Conservation (phyloP, 2,888 invertebrate genomes). For the Limenitis camilla region DNA sequence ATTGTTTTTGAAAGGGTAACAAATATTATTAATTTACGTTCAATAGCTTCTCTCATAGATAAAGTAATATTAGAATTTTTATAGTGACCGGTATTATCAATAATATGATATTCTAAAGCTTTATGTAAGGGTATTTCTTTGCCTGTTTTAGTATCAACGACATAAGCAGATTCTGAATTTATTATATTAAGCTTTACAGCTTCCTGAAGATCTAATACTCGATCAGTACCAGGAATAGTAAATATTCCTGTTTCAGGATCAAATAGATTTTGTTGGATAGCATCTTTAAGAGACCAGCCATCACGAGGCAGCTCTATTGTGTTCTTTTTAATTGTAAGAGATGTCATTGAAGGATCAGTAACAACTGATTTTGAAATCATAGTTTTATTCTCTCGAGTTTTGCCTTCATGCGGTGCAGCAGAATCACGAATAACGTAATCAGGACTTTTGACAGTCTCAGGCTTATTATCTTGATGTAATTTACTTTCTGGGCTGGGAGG, state of each 20-base stretch:
- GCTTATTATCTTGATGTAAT: slow-evolving; percentile 65
- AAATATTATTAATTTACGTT: slow-evolving; percentile 76
- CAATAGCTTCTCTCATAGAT: slow-evolving; percentile 84
- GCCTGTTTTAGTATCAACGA: slow-evolving; percentile 83
- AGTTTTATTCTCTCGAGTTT: slow-evolving; percentile 51
- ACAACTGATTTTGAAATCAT: slow-evolving; percentile 55
- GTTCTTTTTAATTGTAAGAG: slow-evolving; percentile 76
- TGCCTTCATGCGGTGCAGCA: slow-evolving; percentile 37
- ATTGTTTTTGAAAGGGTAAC: slow-evolving; percentile 64
- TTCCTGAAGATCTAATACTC: slow-evolving; percentile 88
- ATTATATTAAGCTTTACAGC: slow-evolving; percentile 90
- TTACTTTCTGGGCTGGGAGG: slow-evolving; percentile 65
- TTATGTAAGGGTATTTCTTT: slow-evolving; percentile 79
- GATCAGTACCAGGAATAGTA: slow-evolving; percentile 89
- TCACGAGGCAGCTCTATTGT: slow-evolving; percentile 86
- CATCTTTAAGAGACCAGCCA: slow-evolving; percentile 88
- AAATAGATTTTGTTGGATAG: slow-evolving; percentile 86
- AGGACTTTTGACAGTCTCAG: slow-evolving; percentile 76
- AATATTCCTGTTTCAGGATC: slow-evolving; percentile 89
- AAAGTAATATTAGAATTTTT: slow-evolving; percentile 68
- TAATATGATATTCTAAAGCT: slow-evolving; percentile 84
- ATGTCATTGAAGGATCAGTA: slow-evolving; percentile 67
- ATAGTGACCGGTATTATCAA: slow-evolving; percentile 87
- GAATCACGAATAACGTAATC: slow-evolving; percentile 53
- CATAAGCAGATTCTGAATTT: slow-evolving; percentile 86